Evolutionary conservation across 2,113 vertebrate genomes (phyloP), one percentile per base, ranked within the genome.

Genomic region (Cyprinodon brontotheroides): DNA sequence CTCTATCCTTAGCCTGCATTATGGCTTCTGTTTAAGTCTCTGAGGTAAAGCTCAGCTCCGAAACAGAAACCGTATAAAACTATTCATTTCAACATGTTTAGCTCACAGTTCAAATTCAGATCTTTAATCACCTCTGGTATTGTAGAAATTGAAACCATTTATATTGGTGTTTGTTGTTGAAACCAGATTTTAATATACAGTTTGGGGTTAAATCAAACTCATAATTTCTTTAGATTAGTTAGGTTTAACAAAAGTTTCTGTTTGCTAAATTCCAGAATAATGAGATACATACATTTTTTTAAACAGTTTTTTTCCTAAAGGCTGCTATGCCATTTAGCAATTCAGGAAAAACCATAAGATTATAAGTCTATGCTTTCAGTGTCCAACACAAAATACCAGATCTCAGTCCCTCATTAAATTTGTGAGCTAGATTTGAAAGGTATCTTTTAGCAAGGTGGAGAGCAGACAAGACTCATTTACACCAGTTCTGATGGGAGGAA

Each of bases 1-100:
- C 40, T 45, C 53, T 65, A 50, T 74, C 59, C 66, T 81, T 80
- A 67, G 70, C 47, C 36, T 20, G 63, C 14, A 4, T 3, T 61
- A 40, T 13, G 47, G 65, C 67, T 38, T 47, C 69, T 61, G 29
- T n/a, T 68, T 41, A 69, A 65, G 60, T 65, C 48, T 8, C 68
- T 29, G 61, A 37, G 41, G 47, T 29, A 14, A 41, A 72, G 43
- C 14, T 70, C 39, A 66, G 50, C 50, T 57, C 50, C n/a, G 50
- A 61, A 68, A 37, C 22, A 7, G 50, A 73, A 39, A 10, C 59
- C 15, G 59, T 50, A 65, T 3, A 40, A 3, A 17, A 65, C n/a
- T 4, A n/a, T 41, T 9, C 0, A 4, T 65, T 22, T 22, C 5
- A 17, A 41, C n/a, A n/a, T 71, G 15, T 53, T 43, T 69, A 68